Evolutionary conservation across 1,140 invertebrate species (phyloP).

Genomic region (Drosophila micromelanica): DNA sequence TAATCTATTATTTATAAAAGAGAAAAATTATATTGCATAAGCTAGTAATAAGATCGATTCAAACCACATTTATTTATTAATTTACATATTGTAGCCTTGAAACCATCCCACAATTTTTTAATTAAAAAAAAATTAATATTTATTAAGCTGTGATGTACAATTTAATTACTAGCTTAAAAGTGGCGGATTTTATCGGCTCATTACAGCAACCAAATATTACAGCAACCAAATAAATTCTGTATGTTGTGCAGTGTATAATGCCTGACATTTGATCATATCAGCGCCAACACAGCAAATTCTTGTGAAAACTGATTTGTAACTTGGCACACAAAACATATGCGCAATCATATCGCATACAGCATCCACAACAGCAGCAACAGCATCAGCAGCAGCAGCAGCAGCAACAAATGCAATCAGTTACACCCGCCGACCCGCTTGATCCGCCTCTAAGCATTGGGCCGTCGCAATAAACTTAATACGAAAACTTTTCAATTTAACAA

Average conservation of each 20-base stretch:
- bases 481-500: constrained; percentile 78
- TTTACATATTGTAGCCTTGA: too few species aligned
- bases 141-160: too few species aligned
- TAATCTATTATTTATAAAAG: too few species aligned
- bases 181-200: too few species aligned
- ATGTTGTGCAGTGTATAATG: constrained; percentile 42
- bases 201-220: too few species aligned
- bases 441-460: constrained; percentile 22
- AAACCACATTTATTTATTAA: too few species aligned
- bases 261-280: constrained; percentile 63
- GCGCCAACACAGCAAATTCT: constrained; percentile 42
- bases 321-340: constrained; percentile 61
- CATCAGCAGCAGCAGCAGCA: constrained; percentile 3
- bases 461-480: constrained; percentile 72
- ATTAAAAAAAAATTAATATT: too few species aligned
- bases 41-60: too few species aligned
- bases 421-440: constrained; percentile 4
- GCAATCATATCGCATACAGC: constrained; percentile 48
- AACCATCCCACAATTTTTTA: too few species aligned
- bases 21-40: too few species aligned
- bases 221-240: not conserved
- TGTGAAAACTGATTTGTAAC: constrained; percentile 71
- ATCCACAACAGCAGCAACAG: constrained; percentile 11
- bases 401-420: constrained; percentile 4
- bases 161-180: too few species aligned